Conservation (phyloP, 2,888 invertebrate genomes). For the Eugnorisma glareosa region DNA sequence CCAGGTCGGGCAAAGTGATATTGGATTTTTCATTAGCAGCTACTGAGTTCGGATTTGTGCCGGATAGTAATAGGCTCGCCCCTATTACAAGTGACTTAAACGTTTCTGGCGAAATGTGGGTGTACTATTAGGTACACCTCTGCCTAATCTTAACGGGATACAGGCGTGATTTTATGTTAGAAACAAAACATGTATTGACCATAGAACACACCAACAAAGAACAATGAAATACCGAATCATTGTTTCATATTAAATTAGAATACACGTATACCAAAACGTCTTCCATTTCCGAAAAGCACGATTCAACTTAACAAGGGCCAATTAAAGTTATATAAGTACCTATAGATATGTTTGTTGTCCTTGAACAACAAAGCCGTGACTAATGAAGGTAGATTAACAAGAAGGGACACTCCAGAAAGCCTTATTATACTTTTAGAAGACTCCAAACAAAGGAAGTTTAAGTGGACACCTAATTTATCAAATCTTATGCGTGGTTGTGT, state of each 20-base stretch:
- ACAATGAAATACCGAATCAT: not conserved
- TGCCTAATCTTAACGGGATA: not conserved
- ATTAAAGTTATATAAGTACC: slow-evolving; percentile 35
- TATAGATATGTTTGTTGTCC: slow-evolving; percentile 66
- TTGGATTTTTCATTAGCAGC: too few relatives aligned
- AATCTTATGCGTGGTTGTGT: slow-evolving; percentile 57
- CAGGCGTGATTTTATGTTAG: not conserved
- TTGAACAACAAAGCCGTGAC: slow-evolving; percentile 76
- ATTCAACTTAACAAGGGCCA: slow-evolving; percentile 49
- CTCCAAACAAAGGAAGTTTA: slow-evolving; percentile 74
- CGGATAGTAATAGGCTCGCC: too few relatives aligned
- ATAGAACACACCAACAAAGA: not conserved
- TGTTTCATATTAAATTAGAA: not conserved
- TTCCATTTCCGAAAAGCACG: slow-evolving; percentile 12
- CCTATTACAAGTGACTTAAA: too few relatives aligned
- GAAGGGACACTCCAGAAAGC: slow-evolving; percentile 72
- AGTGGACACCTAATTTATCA: slow-evolving; percentile 74
- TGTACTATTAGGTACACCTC: too few relatives aligned
- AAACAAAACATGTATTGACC: not conserved
- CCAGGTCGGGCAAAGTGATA: too few relatives aligned
- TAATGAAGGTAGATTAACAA: slow-evolving; percentile 79
- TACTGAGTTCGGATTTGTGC: too few relatives aligned
- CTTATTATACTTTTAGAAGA: slow-evolving; percentile 77
- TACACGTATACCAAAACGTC: not conserved
- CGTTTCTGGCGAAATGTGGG: too few relatives aligned